Base-by-base conservation (phyloP, 2,888 invertebrate species). In the Syrista parreyssii region DNA sequence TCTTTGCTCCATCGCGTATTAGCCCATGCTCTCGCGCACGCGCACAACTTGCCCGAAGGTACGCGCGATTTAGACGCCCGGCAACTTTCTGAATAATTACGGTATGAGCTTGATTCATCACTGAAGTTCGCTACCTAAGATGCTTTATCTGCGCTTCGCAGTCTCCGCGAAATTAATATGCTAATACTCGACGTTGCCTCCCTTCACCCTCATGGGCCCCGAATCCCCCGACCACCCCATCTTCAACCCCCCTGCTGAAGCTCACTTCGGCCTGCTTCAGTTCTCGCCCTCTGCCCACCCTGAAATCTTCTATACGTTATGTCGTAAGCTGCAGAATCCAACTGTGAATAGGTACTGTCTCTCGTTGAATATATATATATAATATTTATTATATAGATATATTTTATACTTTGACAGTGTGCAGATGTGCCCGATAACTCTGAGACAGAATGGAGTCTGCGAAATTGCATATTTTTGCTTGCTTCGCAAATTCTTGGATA, bases 21-120 rank as follows among this genome's bases (percentile, higher is more conserved):
- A 35, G 73, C 34, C 12, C 68, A 77, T 75, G 76, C 81, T 32
- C 23, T 33, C 36, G 76, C 34, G 76, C 68, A 31, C 15, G 82
- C 79, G 81, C 80, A 83, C 84, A 82, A 84, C 82, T 86, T 82
- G 83, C 82, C 81, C 83, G 83, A 9, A 31, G 72, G 75, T 68
- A 15, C 40, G 4, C 40, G 40, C 40, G 23, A 40, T 23, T 15
- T 40, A 40, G 40, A 40, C 81, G 85, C 79, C 84, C 80, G 84
- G 78, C 83, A 89, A 89, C 89, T 90, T 89, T 88, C 87, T 89
- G 90, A 90, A 90, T 90, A 90, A 90, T 90, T 90, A 89, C 87
- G 87, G 86, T 87, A 88, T 89, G 90, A 90, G 90, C 90, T 89
- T 90, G 90, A 90, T 90, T 90, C 90, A 90, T 90, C 89, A 89